Conservation (phyloP, 2,888 invertebrate species). For the Ethmia dodecea region DNA sequence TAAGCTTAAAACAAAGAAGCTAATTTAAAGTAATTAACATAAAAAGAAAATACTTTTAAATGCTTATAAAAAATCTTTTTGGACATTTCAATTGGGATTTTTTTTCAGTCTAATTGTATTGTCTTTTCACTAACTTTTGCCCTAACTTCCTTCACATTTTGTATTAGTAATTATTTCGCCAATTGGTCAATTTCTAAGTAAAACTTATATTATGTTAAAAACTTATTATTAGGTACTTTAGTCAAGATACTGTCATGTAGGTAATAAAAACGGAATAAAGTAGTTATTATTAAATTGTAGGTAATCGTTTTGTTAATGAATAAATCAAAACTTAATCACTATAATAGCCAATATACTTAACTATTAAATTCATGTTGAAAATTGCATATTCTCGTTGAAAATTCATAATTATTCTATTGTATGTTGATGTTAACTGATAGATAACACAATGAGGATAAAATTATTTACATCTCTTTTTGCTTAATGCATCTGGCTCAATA, state of each 20-base stretch:
- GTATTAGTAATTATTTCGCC: neutral
- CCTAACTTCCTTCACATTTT: neutral
- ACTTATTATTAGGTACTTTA: too few species aligned
- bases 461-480: too few species aligned
- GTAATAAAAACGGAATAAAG: slow-evolving; percentile 27
- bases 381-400: too few species aligned
- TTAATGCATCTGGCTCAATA: too few species aligned
- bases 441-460: too few species aligned
- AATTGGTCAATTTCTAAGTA: neutral
- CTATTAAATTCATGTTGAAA: too few species aligned
- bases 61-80: slow-evolving; percentile 5
- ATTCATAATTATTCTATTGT: too few species aligned
- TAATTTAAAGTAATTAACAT: slow-evolving; percentile 15
- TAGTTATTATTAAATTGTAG: slow-evolving; percentile 18
- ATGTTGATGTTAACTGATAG: too few species aligned
- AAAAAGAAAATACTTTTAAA: slow-evolving; percentile 2
- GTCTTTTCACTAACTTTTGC: slow-evolving; percentile 1
- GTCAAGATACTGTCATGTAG: slow-evolving; percentile 37
- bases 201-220: neutral
- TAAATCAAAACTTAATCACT: too few species aligned
- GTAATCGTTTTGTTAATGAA: too few species aligned
- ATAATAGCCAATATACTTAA: too few species aligned
- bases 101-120: slow-evolving; percentile 5
- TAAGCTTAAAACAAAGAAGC: slow-evolving; percentile 20
- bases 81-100: slow-evolving; percentile 6